Evolutionary conservation across 2,113 vertebrate species (phyloP).

Genomic region (Mirounga angustirostris): DNA sequence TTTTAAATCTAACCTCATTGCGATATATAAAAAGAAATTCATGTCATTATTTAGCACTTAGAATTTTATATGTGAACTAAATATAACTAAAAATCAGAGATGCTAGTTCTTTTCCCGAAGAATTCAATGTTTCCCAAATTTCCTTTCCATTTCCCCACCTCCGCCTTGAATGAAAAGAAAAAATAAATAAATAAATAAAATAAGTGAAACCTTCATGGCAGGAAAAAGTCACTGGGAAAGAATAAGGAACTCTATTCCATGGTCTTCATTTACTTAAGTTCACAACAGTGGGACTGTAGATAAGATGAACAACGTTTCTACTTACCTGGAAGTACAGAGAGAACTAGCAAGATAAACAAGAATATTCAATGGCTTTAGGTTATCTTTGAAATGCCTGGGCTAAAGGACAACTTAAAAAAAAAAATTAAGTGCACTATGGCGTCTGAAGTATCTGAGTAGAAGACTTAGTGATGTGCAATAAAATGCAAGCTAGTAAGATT

Average conservation of each 20-base stretch:
- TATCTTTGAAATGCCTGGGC: slow-evolving; percentile 13
- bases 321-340: neutral
- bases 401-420: neutral
- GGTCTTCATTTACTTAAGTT: neutral
- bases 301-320: neutral
- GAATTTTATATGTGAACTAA: neutral
- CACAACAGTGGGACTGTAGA: neutral
- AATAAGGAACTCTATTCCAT: neutral
- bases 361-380: neutral
- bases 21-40: neutral
- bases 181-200: neutral
- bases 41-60: neutral
- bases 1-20: neutral
- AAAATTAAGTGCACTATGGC: neutral
- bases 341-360: neutral
- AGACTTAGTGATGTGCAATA: neutral
- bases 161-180: neutral
- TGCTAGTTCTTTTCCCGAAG: neutral
- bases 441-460: neutral
- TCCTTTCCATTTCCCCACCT: neutral
- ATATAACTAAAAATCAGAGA: neutral
- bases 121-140: neutral
- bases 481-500: neutral
- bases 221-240: neutral
- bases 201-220: neutral